Conservation (phyloP, 2,888 invertebrate genomes). For the Piscicola geometra region DNA sequence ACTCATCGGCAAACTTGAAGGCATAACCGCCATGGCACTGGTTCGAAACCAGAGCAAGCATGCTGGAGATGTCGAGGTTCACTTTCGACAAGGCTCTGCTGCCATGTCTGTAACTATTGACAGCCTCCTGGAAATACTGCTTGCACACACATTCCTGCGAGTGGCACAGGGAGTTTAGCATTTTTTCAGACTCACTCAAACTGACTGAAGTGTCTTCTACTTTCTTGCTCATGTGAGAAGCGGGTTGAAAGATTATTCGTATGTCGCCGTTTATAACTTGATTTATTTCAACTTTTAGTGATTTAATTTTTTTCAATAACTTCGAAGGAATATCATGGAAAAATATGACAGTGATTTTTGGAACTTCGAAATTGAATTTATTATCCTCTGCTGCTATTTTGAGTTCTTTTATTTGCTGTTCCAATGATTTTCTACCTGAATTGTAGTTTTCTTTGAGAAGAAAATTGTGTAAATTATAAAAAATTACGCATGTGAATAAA, state of each 20-base stretch:
- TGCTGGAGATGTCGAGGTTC: conserved; percentile 78
- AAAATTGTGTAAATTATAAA: no score
- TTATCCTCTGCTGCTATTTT: conserved; percentile 70
- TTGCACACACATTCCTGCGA: conserved; percentile 18
- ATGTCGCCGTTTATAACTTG: background rate
- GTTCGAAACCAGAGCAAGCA: conserved; percentile 83
- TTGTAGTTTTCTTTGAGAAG: conserved; percentile 73
- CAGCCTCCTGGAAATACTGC: background rate
- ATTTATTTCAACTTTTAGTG: conserved; percentile 66
- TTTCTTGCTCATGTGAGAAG: background rate
- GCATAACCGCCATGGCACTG: conserved; percentile 76
- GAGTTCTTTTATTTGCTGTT: conserved; percentile 79
- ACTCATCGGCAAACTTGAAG: conserved; percentile 57
- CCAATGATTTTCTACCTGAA: conserved; percentile 77
- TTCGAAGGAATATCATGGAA: conserved; percentile 73
- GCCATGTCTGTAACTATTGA: background rate
- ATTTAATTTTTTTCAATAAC: conserved; percentile 66
- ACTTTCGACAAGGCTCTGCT: conserved; percentile 41
- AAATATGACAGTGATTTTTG: conserved; percentile 69
- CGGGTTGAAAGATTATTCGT: background rate
- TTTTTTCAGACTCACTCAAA: background rate
- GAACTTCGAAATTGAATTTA: conserved; percentile 74
- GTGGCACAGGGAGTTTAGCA: background rate
- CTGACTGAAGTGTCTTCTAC: background rate
- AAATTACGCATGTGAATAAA: background rate